phyloP scores from a whole-genome alignment of 2,113 vertebrate species.

The Clarias macrocephalus region DNA sequence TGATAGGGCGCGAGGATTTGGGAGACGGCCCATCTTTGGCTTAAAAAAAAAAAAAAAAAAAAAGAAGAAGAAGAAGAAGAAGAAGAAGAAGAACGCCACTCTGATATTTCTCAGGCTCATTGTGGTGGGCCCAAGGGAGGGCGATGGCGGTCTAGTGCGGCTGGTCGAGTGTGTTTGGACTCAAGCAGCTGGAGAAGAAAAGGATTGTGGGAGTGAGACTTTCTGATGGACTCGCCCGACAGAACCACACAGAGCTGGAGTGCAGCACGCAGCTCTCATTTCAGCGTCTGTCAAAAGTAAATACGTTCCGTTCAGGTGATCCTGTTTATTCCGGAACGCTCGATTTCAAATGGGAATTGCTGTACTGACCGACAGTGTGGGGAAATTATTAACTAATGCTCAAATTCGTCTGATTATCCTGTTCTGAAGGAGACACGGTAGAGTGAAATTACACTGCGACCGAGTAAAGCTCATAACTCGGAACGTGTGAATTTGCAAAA shows the following conservation, averaged over 20 bases:
- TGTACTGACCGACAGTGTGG: background rate
- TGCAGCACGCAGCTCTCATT: background rate
- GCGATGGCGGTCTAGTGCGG: conserved; percentile 25
- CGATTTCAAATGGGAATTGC: background rate
- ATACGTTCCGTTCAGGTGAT: background rate
- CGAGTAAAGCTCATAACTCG: background rate
- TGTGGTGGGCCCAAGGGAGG: conserved; percentile 45
- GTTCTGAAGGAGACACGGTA: background rate
- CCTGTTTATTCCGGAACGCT: background rate
- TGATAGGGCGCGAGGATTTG: conserved; percentile 99
- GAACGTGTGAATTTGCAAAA: background rate
- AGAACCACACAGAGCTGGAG: background rate
- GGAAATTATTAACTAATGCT: background rate
- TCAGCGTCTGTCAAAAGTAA: background rate
- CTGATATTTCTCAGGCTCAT: conserved; percentile 58
- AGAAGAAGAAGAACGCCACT: conserved; percentile 45
- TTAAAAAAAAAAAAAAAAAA: conserved; percentile 78
- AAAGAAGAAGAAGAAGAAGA: too few relatives aligned
- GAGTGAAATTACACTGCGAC: background rate
- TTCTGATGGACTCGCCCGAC: conserved; percentile 31
- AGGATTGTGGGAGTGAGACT: conserved; percentile 49
- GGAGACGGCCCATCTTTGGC: conserved; percentile 99
- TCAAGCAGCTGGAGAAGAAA: conserved; percentile 48
- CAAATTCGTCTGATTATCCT: background rate
- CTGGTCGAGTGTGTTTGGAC: conserved; percentile 37